A percentile compares a stretch with the other conserved stretches of the same genome.
Evolutionary conservation across 2,113 vertebrate genomes (phyloP).

Genomic region (Phocoena phocoena): DNA sequence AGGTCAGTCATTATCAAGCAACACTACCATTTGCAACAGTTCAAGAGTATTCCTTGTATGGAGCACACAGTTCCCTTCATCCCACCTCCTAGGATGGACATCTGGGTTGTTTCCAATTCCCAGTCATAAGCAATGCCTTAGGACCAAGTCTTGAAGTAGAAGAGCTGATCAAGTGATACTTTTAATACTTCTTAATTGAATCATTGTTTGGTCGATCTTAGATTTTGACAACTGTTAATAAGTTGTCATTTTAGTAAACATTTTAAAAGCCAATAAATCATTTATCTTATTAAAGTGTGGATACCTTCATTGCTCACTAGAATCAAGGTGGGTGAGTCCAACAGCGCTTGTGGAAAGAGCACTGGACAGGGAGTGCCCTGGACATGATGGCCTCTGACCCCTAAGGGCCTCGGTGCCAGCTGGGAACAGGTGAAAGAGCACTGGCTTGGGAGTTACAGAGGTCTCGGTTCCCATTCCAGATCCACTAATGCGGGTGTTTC

Average conservation of each 20-base stretch:
- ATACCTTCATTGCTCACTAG: not conserved
- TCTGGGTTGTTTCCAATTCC: not conserved
- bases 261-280: not conserved
- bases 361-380: not conserved
- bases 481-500: not conserved
- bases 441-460: not conserved
- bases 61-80: not conserved
- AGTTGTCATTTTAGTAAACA: not conserved
- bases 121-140: not conserved
- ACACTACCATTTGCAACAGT: too few relatives aligned
- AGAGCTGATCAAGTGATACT: not conserved
- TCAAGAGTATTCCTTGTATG: too few relatives aligned
- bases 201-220: not conserved
- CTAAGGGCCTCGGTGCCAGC: not conserved
- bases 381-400: not conserved
- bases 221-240: not conserved
- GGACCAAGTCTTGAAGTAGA: not conserved
- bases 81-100: not conserved
- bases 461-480: not conserved
- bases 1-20: not conserved
- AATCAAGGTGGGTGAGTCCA: not conserved
- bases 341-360: too few relatives aligned
- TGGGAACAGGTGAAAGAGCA: not conserved
- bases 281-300: not conserved
- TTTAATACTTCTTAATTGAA: not conserved